Conservation (phyloP, 2,888 invertebrate genomes). For the Cantharis rufa region DNA sequence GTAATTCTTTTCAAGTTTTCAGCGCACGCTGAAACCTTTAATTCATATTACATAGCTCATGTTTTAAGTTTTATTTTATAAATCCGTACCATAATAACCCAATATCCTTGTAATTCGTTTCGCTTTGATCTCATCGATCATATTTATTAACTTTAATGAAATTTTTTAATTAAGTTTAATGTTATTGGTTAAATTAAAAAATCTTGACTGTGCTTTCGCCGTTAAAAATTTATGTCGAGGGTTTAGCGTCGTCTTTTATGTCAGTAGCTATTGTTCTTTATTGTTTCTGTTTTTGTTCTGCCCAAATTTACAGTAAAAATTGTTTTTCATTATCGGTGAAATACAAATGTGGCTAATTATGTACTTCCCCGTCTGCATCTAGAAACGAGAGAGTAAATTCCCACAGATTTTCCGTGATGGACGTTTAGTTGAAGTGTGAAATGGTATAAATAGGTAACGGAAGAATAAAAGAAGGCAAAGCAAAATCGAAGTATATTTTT, state of each 20-base stretch:
- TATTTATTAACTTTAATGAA: background rate
- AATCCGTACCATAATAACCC: background rate
- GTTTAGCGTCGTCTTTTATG: background rate
- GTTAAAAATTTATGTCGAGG: background rate
- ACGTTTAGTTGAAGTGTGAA: background rate
- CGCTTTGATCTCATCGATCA: background rate
- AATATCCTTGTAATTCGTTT: background rate
- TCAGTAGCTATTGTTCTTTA: background rate
- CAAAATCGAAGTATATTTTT: background rate
- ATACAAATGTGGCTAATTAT: background rate
- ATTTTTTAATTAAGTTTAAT: background rate
- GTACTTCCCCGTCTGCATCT: background rate
- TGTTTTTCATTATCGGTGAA: background rate
- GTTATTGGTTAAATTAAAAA: background rate
- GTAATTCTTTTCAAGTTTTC: background rate
- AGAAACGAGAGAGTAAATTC: background rate
- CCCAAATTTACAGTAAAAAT: background rate
- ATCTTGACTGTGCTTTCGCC: background rate
- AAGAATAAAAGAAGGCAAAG: background rate
- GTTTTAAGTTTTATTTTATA: background rate
- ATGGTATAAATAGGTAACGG: background rate
- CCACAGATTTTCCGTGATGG: background rate
- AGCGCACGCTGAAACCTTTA: background rate
- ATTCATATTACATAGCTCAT: background rate
- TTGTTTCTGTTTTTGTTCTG: background rate